Base-by-base conservation (phyloP, 2,888 invertebrate genomes). In the Macropis europaea region DNA sequence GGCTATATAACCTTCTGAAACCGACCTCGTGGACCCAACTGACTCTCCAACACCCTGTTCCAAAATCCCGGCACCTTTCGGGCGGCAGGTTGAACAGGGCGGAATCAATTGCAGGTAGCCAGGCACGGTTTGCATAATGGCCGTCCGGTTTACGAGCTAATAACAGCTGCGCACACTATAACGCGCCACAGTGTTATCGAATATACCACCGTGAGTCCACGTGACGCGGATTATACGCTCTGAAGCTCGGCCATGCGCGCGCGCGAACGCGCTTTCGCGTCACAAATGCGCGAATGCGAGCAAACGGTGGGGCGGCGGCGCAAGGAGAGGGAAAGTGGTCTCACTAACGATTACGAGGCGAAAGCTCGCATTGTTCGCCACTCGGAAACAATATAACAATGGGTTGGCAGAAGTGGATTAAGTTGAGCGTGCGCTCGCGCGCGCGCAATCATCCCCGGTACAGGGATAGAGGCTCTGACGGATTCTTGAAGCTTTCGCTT, bases 301-400 rank as follows among this genome's bases (percentile, higher is more conserved):
- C n/a, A n/a, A 47, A 34, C 26, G 19, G 40, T 3, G 30, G 19
- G 17, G 19, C 43, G 15, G n/a, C n/a, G n/a, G n/a, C n/a, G n/a
- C n/a, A n/a, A n/a, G n/a, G n/a, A n/a, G n/a, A n/a, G n/a, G n/a
- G n/a, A n/a, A n/a, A n/a, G n/a, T n/a, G n/a, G n/a, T 15, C 15
- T 42, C 28, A 50, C 36, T 56, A 71, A 69, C 70, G 70, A 60
- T 69, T 50, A 50, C 48, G 42, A 36, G 45, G 9, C 38, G 9
- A 19, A 34, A 13, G 56, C 34, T 69, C 40, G 70, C 42, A 70
- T 70, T 70, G 70, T 69, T 69, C 60, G 28, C 40, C 53, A 34
- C 53, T 60, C 13, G 53, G 60, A 48, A 53, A 60, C 70, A 69
- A 68, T 70, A 32, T 38, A 47, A 72, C 71, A 72, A 72, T 62